Evolutionary conservation across 2,797 vertebrate species (phyloP), one percentile per base, ranked within the genome.

Genomic region (Aulostomus chinensis): DNA sequence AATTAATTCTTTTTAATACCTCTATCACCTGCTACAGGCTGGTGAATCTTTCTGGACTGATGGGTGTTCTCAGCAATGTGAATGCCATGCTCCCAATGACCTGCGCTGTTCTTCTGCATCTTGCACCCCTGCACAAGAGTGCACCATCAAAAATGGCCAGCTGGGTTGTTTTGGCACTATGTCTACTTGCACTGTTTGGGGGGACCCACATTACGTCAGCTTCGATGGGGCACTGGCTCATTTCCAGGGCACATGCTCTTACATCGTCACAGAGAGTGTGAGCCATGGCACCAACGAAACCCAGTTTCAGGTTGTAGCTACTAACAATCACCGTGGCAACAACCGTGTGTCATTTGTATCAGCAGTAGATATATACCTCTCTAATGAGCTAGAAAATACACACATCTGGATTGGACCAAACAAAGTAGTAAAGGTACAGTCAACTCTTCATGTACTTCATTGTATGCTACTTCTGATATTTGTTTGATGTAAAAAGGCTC

Each of bases 161-260:
- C 65, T 58, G 35, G 84, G 80, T 20, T 91, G 88, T 59, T 81
- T 51, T 0, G 31, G 50, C 11, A 0, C 25, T 4, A 43, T 78
- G 69, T 79, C 82, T 43, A 89, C 79, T 8, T 90, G 92, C 61
- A 77, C 50, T 0, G 78, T 85, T 9, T 91, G 62, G 0, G 92
- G 92, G 0, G 90, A 91, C 25, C 88, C 91, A 3, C 92, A 93
- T 54, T 92, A 92, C 75, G n/a, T n/a, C n/a, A n/a, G n/a, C n/a
- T n/a, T n/a, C n/a, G n/a, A n/a, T n/a, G n/a, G n/a, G n/a, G n/a
- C n/a, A n/a, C n/a, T n/a, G n/a, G n/a, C n/a, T n/a, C n/a, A n/a
- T n/a, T n/a, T n/a, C n/a, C n/a, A n/a, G n/a, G n/a, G n/a, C n/a
- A n/a, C n/a, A n/a, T n/a, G n/a, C n/a, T n/a, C n/a, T n/a, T n/a